Conservation (phyloP, 2,113 vertebrate species). For the Lepus americanus region DNA sequence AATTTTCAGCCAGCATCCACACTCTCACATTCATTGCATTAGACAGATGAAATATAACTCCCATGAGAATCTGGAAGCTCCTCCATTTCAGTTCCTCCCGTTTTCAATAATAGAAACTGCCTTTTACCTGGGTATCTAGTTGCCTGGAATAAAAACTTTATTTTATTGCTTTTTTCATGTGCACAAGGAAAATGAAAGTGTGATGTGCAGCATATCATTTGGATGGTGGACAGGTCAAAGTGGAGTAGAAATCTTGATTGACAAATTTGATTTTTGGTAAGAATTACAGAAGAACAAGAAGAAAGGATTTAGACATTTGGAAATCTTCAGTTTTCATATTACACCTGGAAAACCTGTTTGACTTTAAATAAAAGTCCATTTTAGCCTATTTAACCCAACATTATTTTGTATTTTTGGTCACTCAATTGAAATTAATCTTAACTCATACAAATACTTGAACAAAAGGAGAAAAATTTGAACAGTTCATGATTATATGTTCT, state of each 20-base stretch:
- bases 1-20: not conserved
- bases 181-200: not conserved
- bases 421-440: not conserved
- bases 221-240: not conserved
- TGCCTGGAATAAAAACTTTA: not conserved
- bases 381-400: not conserved
- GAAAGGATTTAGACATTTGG: not conserved
- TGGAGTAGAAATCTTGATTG: not conserved
- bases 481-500: not conserved
- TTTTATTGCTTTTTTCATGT: not conserved
- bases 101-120: not conserved
- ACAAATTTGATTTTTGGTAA: not conserved
- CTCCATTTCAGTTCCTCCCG: not conserved
- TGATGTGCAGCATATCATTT: not conserved
- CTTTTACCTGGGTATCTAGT: not conserved
- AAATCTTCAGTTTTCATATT: not conserved
- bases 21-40: not conserved
- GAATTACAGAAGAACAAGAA: not conserved
- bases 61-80: not conserved
- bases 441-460: not conserved
- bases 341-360: not conserved
- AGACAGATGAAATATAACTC: not conserved
- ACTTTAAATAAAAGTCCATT: conserved; percentile 28
- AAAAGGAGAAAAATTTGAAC: not conserved
- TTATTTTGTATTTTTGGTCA: conserved; percentile 10